Percentiles rank a stretch among this genome's conserved stretches.
These are phyloP conservation scores for Dromiciops gliroides DNA, from an alignment of 2,113 vertebrate genomes.

Conservation along the genomic window DNA sequence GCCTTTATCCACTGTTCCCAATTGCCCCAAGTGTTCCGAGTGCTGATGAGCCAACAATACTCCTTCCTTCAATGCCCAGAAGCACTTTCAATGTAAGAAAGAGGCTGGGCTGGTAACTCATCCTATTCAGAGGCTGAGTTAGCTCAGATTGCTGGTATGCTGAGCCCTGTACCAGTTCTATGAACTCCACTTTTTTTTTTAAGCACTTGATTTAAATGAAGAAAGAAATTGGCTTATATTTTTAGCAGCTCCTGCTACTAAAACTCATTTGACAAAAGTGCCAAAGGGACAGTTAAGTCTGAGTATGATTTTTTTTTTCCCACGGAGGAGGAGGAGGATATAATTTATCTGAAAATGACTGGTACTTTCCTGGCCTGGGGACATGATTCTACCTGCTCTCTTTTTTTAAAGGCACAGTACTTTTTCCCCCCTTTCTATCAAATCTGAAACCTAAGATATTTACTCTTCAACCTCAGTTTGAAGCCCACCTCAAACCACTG, in stretches of 20 bases:
- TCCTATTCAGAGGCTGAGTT: not conserved
- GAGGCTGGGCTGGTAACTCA: conserved; percentile 23
- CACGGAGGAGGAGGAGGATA: conserved; percentile 76
- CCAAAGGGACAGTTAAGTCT: conserved; percentile 79
- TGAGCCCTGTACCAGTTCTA: conserved; percentile 64
- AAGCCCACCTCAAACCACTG: not conserved
- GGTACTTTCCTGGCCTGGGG: conserved; percentile 77
- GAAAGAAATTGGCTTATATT: conserved; percentile 79
- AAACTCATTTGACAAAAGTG: conserved; percentile 81
- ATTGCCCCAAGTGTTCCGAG: not conserved
- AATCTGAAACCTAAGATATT: conserved; percentile 63
- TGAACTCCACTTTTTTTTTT: conserved; percentile 62
- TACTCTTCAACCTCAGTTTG: conserved; percentile 55
- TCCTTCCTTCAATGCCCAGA: not conserved
- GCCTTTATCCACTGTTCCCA: not conserved
- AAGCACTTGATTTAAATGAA: conserved; percentile 74
- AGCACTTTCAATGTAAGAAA: not conserved
- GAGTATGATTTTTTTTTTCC: conserved; percentile 77
- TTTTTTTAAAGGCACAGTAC: conserved; percentile 51
- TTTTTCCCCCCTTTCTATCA: conserved; percentile 35
- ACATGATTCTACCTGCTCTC: conserved; percentile 71
- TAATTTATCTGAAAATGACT: conserved; percentile 81
- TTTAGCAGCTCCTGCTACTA: conserved; percentile 80
- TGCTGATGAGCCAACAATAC: not conserved
- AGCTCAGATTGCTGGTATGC: not conserved